Base-by-base conservation (phyloP, 2,797 vertebrate genomes). In the Phrynocephalus guinanensis region DNA sequence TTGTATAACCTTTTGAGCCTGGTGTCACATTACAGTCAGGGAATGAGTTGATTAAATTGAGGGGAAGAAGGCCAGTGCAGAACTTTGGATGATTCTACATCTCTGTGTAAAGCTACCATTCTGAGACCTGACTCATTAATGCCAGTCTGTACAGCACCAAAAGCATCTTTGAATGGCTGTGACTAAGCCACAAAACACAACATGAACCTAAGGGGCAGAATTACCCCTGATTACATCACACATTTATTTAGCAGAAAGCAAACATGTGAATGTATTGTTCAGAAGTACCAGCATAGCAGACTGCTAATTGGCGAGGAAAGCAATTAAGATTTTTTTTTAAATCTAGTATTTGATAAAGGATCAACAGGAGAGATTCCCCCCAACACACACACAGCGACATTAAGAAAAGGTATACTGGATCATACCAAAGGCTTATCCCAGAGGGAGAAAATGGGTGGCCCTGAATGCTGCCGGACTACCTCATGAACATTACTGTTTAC, bases 191-290 rank as follows among this genome's bases (percentile, higher is more conserved):
- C 26, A 82, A 6, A n/a, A 63, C 30, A n/a, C 44, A 88, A 63
- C 15, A 68, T 33, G 89, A 82, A 52, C 63, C 22, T n/a, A 28
- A 50, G 60, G 33, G 16, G 56, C 13, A 60, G 33, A 89, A 82
- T 88, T 86, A 87, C 82, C 82, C 78, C 60, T 83, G n/a, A 90
- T 87, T 67, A 87, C 33, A 70, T 91, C 90, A 87, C 78, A 18
- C 68, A 86, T 87, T 79, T 79, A 26, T 13, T 87, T 0, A 80
- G 24, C 20, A 60, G 28, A 91, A 71, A 50, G 71, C 63, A 94
- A 92, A 26, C 11, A 71, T 86, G 79, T 22, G 86, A n/a, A 8
- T 20, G 26, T 10, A 22, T 16, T 38, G 28, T 6, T 88, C 85
- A 86, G 90, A 9, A 33, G 71, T 48, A 20, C 33, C 50, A 4